Evolutionary conservation across 2,113 vertebrate genomes (phyloP).

Genomic region (Mus pahari): DNA sequence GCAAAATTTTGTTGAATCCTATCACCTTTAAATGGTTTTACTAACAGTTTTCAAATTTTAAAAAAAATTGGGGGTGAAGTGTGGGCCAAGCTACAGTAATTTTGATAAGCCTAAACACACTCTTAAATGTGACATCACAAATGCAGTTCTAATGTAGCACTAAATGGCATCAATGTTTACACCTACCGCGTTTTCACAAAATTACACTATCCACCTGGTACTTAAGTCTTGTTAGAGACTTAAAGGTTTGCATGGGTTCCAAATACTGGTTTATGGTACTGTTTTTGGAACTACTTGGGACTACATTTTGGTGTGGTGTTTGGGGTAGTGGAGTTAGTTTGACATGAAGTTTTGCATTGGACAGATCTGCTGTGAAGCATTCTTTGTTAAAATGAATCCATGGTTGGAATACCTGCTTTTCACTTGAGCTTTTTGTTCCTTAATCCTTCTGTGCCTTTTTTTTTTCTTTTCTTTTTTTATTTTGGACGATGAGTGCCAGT

Average conservation of each 20-base stretch:
- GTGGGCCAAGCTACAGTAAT: slow-evolving; percentile 88
- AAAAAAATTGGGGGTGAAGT: slow-evolving; percentile 89
- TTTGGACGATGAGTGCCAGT: slow-evolving; percentile 90
- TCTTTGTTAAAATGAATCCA: slow-evolving; percentile 87
- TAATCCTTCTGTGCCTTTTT: slow-evolving; percentile 88
- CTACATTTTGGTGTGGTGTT: slow-evolving; percentile 88
- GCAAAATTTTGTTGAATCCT: slow-evolving; percentile 87
- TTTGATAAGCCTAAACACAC: slow-evolving; percentile 88
- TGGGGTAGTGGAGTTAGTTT: slow-evolving; percentile 89
- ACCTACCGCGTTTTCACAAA: slow-evolving; percentile 87
- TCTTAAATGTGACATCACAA: slow-evolving; percentile 87
- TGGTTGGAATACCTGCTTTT: slow-evolving; percentile 90
- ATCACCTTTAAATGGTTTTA: slow-evolving; percentile 93
- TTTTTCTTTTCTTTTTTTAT: slow-evolving; percentile 69
- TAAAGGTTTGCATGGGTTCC: slow-evolving; percentile 90
- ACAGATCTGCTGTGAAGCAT: slow-evolving; percentile 89
- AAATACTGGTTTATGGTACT: slow-evolving; percentile 87
- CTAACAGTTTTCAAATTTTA: slow-evolving; percentile 90
- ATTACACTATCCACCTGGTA: slow-evolving; percentile 87
- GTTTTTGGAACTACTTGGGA: slow-evolving; percentile 89
- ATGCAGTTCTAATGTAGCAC: slow-evolving; percentile 89
- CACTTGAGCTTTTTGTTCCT: slow-evolving; percentile 89
- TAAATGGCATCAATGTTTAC: slow-evolving; percentile 89
- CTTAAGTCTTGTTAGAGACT: slow-evolving; percentile 87
- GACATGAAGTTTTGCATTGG: slow-evolving; percentile 88